Evolutionary conservation across 1,140 invertebrate genomes (phyloP).

Genomic region (Scaptomyza graminum): DNA sequence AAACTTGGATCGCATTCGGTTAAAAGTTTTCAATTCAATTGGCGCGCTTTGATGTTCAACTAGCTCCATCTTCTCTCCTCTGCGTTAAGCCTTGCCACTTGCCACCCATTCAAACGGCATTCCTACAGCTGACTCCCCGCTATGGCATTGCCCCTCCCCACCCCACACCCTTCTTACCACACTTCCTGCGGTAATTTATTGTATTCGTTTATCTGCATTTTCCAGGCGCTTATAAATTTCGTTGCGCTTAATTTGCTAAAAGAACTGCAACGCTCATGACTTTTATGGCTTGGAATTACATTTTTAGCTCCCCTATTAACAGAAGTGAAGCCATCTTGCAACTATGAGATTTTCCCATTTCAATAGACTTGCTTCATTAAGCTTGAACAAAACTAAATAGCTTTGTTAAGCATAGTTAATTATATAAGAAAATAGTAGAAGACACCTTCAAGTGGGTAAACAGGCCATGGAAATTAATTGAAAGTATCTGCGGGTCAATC

Average conservation of each 20-base stretch:
- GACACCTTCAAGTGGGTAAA: conserved; percentile 13
- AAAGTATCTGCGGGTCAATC: conserved; percentile 61
- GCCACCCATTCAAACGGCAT: conserved; percentile 26
- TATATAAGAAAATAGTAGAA: conserved; percentile 6
- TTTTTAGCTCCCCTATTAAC: conserved; percentile 17
- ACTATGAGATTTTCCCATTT: too few relatives aligned
- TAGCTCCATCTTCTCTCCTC: background rate
- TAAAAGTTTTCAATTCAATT: conserved; percentile 42
- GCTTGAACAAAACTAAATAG: background rate
- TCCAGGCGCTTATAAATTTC: conserved; percentile 56
- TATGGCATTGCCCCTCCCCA: background rate
- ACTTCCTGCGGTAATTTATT: conserved; percentile 38
- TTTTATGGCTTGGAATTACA: conserved; percentile 40
- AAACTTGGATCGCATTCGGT: conserved; percentile 34
- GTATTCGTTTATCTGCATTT: conserved; percentile 56
- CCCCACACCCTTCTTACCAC: background rate
- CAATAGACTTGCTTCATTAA: background rate
- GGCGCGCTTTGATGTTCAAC: conserved; percentile 45
- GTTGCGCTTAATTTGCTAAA: conserved; percentile 46
- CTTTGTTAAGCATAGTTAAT: conserved; percentile 3
- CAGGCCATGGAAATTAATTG: conserved; percentile 53
- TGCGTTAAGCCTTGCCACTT: background rate
- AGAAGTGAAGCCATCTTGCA: conserved; percentile 13
- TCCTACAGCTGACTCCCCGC: conserved; percentile 10
- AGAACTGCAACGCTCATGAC: conserved; percentile 31